Conservation (phyloP, 1,140 invertebrate genomes). For the Drosophila malerkotliana region DNA sequence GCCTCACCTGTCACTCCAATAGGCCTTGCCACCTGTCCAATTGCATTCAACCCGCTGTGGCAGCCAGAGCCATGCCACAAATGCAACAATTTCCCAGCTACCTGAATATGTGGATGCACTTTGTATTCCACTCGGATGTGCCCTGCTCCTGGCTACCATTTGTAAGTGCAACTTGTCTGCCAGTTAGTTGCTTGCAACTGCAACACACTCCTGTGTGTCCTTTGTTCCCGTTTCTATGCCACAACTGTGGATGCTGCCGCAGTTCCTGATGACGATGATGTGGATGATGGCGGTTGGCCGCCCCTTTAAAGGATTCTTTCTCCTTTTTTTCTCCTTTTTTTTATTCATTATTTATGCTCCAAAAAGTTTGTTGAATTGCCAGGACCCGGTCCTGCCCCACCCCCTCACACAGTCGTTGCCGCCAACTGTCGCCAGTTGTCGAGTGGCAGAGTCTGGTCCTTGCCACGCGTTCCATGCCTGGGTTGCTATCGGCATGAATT, state of each 20-base stretch:
- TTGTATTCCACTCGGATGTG: neutral
- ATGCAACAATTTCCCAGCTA: constrained; percentile 66
- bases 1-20: constrained; percentile 41
- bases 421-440: constrained; percentile 57
- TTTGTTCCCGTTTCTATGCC: constrained; percentile 41
- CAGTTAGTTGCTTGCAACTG: constrained; percentile 34
- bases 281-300: constrained; percentile 18
- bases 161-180: constrained; percentile 54
- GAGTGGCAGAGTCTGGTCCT: constrained; percentile 42
- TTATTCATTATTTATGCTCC: constrained; percentile 77
- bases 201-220: constrained; percentile 1
- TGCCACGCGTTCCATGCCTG: constrained; percentile 47
- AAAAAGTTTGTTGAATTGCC: constrained; percentile 72
- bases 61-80: constrained; percentile 17
- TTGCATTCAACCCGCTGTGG: constrained; percentile 60
- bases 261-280: constrained; percentile 29
- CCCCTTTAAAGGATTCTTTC: constrained; percentile 29
- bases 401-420: constrained; percentile 9
- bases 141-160: neutral
- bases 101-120: constrained; percentile 35
- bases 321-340: constrained; percentile 29
- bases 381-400: constrained; percentile 23
- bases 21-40: constrained; percentile 62
- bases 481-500: constrained; percentile 19
- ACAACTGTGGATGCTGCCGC: constrained; percentile 30